phyloP scores from a whole-genome alignment of 2,113 vertebrate genomes.

The Condylura cristata region DNA sequence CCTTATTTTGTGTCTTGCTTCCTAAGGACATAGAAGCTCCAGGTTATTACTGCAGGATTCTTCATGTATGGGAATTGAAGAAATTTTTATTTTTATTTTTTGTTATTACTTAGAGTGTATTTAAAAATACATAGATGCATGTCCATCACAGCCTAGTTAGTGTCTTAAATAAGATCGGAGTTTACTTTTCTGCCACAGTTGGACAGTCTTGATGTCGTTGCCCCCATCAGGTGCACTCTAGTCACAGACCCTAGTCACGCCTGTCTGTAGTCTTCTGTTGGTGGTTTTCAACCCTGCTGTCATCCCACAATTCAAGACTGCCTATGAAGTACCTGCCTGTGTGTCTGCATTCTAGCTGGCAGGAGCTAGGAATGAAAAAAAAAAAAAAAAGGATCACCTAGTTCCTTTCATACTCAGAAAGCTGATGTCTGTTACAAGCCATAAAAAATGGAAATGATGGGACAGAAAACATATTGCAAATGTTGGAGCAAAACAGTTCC shows the following conservation, averaged over 20 bases:
- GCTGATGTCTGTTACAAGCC: too few relatives aligned
- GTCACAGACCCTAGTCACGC: background rate
- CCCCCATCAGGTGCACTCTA: background rate
- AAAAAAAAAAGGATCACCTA: background rate
- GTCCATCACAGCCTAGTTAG: background rate
- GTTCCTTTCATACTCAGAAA: background rate
- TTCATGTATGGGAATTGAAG: background rate
- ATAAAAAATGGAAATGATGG: too few relatives aligned
- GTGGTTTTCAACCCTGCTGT: background rate
- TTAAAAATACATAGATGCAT: background rate
- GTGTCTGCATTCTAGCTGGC: background rate
- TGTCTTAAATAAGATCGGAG: background rate
- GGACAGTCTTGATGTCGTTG: background rate
- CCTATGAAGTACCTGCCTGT: background rate
- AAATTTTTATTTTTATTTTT: constrained; percentile 1
- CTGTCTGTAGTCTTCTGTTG: background rate
- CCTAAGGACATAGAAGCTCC: background rate
- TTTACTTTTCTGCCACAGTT: constrained; percentile 27
- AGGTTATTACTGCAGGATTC: background rate
- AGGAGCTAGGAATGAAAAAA: constrained; percentile 2
- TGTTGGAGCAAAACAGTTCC: too few relatives aligned
- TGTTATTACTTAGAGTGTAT: background rate
- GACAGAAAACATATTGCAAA: too few relatives aligned
- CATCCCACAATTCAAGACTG: background rate
- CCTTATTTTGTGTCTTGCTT: constrained; percentile 12